Evolutionary conservation across 2,113 vertebrate genomes (phyloP).

Genomic region (Pristiophorus japonicus): DNA sequence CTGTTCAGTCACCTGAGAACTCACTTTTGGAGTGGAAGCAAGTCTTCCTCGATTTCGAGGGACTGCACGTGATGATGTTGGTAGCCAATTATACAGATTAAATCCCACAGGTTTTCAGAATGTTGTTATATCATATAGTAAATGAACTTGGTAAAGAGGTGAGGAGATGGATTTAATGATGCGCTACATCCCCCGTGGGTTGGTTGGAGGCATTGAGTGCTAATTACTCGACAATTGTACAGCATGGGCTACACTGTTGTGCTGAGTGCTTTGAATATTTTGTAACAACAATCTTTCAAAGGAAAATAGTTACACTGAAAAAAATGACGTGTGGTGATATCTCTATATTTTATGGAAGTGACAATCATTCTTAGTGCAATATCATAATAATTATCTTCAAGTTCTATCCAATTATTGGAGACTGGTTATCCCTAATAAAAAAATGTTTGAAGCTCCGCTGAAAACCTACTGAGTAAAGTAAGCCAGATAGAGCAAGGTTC

Average conservation of each 20-base stretch:
- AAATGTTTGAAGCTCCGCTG: not conserved
- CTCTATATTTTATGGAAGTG: not conserved
- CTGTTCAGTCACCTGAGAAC: too few species aligned
- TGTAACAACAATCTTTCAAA: not conserved
- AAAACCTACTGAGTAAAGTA: not conserved
- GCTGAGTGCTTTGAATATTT: not conserved
- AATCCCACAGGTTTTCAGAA: not conserved
- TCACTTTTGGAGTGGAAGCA: too few species aligned
- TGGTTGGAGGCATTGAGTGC: not conserved
- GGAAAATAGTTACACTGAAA: not conserved
- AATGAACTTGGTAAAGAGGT: not conserved
- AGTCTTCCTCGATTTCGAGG: too few species aligned
- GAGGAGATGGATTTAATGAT: slow-evolving; percentile 2
- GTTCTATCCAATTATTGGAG: not conserved
- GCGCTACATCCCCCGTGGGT: not conserved
- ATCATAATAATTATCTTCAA: slow-evolving; percentile 1
- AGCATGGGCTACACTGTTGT: not conserved
- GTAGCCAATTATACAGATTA: not conserved
- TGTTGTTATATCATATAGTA: not conserved
- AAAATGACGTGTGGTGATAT: not conserved
- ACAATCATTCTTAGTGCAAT: not conserved
- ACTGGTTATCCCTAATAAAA: not conserved
- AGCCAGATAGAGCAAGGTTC: not conserved
- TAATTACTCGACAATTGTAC: not conserved
- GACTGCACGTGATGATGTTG: too few species aligned